Conservation (phyloP, 92 coral and sea anemone genomes). For the Siderastrea radians region DNA sequence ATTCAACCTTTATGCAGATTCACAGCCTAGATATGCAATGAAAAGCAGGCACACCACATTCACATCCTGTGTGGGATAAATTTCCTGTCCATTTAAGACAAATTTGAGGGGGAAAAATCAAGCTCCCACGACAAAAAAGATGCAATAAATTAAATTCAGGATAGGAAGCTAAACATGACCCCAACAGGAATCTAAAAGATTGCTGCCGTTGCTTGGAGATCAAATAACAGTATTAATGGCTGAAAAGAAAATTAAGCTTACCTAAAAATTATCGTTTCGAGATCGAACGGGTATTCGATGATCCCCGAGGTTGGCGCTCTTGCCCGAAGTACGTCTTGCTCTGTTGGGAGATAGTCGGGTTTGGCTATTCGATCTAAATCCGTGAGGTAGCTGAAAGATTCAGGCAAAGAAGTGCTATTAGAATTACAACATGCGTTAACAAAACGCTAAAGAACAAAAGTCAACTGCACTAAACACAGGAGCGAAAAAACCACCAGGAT, state of each 20-base stretch:
- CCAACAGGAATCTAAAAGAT: slow-evolving; percentile 27
- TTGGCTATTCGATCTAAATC: slow-evolving; percentile 96
- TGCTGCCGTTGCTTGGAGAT: slow-evolving; percentile 53
- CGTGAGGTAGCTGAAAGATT: slow-evolving; percentile 85
- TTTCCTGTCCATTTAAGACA: slow-evolving; percentile 41
- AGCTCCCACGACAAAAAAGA: slow-evolving; percentile 15
- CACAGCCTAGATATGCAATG: slow-evolving; percentile 5
- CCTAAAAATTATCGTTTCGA: slow-evolving; percentile 99
- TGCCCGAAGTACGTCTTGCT: slow-evolving; percentile 97
- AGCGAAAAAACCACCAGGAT: slow-evolving; percentile 1
- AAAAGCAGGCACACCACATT: slow-evolving; percentile 19
- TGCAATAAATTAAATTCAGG: slow-evolving; percentile 24
- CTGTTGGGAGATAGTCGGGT: slow-evolving; percentile 95
- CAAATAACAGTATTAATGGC: slow-evolving; percentile 47
- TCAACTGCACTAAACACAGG: slow-evolving; percentile 18
- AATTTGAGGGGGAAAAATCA: slow-evolving; percentile 19
- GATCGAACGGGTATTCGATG: slow-evolving; percentile 98
- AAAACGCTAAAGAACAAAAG: slow-evolving; percentile 27
- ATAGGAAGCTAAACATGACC: slow-evolving; percentile 1
- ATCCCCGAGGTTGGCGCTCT: slow-evolving; percentile 99
- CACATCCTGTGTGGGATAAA: slow-evolving; percentile 60
- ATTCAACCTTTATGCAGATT: slow-evolving; percentile 43
- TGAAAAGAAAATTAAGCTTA: slow-evolving; percentile 59
- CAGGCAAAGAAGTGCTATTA: neutral
- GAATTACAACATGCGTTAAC: slow-evolving; percentile 16